Conservation (phyloP, 2,113 vertebrate species). For the Corythornis cristatus region DNA sequence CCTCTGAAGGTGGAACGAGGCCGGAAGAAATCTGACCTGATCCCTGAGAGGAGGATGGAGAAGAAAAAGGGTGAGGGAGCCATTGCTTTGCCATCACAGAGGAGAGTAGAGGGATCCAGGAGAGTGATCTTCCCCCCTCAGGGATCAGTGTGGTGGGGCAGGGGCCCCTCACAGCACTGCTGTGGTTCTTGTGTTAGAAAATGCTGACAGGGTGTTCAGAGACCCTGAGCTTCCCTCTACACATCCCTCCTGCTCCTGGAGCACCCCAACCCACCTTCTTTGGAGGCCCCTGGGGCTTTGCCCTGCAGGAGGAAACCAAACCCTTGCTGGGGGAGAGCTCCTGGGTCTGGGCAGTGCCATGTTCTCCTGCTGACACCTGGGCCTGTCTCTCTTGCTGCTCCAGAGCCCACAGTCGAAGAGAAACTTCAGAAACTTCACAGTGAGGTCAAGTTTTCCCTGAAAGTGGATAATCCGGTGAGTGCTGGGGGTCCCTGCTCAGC, state of each 20-base stretch:
- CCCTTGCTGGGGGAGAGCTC: not conserved
- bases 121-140: not conserved
- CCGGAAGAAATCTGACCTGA: conserved; percentile 83
- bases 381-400: not conserved
- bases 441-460: conserved; percentile 95
- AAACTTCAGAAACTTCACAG: conserved; percentile 95
- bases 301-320: not conserved
- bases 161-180: not conserved
- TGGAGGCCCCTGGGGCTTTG: not conserved
- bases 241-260: not conserved
- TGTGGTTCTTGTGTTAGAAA: not conserved
- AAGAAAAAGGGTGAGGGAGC: conserved; percentile 89
- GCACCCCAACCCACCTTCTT: not conserved
- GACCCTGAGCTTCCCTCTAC: not conserved
- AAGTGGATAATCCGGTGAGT: conserved; percentile 96
- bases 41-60: conserved; percentile 82
- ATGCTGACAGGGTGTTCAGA: not conserved
- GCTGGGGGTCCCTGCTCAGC: not conserved
- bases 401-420: conserved; percentile 92
- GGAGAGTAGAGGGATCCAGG: not conserved
- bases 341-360: fast-evolving
- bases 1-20: conserved; percentile 83
- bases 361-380: not conserved
- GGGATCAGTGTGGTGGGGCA: not conserved
- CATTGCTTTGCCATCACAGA: not conserved